Conservation (phyloP, 1,140 invertebrate genomes). For the Lordiphosa mommai region DNA sequence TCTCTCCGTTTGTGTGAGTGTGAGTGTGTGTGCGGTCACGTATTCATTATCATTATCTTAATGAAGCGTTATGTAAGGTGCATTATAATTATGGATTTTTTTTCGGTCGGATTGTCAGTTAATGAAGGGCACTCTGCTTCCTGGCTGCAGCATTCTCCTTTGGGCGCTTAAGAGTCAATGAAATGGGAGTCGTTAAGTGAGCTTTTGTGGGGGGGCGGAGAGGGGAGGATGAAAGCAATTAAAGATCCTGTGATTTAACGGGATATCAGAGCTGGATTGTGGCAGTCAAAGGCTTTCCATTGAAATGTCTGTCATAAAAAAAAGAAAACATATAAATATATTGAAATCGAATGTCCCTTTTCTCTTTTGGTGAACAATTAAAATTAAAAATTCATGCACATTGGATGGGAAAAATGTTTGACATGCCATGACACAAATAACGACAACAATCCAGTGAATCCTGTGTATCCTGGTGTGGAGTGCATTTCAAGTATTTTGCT, state of each 20-base stretch:
- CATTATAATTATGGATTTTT: constrained; percentile 76
- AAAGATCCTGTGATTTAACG: constrained; percentile 4
- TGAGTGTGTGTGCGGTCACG: constrained; percentile 49
- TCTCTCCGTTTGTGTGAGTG: background rate
- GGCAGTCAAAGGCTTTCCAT: constrained; percentile 47
- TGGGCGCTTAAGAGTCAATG: constrained; percentile 53
- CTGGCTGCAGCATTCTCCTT: background rate
- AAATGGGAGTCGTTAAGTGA: constrained; percentile 65
- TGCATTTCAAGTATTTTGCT: constrained; percentile 66
- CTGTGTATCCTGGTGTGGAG: constrained; percentile 35
- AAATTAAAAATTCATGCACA: constrained; percentile 69
- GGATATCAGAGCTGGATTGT: constrained; percentile 5
- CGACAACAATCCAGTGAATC: constrained; percentile 25
- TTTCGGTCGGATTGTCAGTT: constrained; percentile 31
- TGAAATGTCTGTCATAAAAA: constrained; percentile 51
- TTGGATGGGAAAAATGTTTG: constrained; percentile 62
- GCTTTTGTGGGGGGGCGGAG: constrained; percentile 12
- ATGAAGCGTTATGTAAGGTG: constrained; percentile 76
- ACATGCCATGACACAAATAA: constrained; percentile 72
- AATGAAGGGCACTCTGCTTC: constrained; percentile 50
- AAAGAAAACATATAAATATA: constrained; percentile 31
- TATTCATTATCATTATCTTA: constrained; percentile 77
- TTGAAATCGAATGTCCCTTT: constrained; percentile 26
- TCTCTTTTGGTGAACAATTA: constrained; percentile 67
- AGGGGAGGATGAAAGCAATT: background rate